phyloP scores from a whole-genome alignment of 2,888 invertebrate genomes.

The Amblyjoppa fuscipennis region DNA sequence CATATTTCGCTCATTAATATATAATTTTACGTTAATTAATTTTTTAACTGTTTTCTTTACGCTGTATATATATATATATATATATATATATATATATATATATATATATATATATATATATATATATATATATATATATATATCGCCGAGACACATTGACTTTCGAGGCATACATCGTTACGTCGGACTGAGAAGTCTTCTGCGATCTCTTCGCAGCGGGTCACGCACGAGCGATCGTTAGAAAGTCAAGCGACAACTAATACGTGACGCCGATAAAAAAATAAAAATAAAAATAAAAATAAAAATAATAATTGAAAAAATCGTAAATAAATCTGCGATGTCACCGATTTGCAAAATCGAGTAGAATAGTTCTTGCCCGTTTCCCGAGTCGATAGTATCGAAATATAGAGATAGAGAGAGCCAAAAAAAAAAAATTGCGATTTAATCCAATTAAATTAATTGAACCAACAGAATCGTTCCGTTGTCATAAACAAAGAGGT shows the following conservation, averaged over 20 bases:
- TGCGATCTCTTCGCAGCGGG: conserved; percentile 13
- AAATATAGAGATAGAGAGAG: not conserved
- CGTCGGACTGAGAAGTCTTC: conserved; percentile 33
- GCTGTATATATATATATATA: not conserved
- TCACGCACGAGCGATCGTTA: conserved; percentile 40
- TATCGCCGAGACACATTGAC: conserved; percentile 8
- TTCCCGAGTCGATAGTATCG: conserved; percentile 37
- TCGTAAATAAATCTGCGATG: not conserved
- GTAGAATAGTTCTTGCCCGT: conserved; percentile 20
- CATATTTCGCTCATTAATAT: too few species aligned
- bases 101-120: too few species aligned
- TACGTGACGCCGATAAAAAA: conserved; percentile 49
- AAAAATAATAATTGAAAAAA: not conserved
- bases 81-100: too few species aligned
- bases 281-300: not conserved
- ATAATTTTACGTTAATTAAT: too few species aligned
- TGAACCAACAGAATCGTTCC: conserved; percentile 65
- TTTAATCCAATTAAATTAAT: conserved; percentile 63
- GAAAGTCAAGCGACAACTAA: conserved; percentile 48
- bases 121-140: too few species aligned
- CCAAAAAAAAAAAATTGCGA: conserved; percentile 23
- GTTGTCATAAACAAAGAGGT: conserved; percentile 66
- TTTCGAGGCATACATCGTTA: conserved; percentile 27
- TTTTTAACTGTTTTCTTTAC: too few species aligned
- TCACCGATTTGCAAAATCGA: not conserved